Conservation (phyloP, 2,888 invertebrate species). For the Neuroscelio doddi region DNA sequence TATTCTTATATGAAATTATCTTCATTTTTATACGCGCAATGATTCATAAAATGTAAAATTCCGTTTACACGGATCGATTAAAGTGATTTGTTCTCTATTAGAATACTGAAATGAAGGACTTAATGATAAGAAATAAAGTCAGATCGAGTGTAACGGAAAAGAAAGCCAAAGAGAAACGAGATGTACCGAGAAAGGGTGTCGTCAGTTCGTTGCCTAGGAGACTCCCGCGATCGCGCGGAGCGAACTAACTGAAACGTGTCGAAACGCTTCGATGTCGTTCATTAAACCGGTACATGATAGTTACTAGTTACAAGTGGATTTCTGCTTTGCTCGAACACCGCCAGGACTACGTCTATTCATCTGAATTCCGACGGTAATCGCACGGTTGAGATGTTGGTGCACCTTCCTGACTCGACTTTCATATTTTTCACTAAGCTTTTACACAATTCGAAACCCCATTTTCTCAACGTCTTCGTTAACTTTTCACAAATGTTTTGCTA, state of each 20-base stretch:
- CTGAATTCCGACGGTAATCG: constrained; percentile 59
- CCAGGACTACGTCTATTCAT: constrained; percentile 25
- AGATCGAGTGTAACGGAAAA: constrained; percentile 5
- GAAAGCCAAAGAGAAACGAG: constrained; percentile 8
- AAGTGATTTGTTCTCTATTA: neutral
- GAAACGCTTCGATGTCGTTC: constrained; percentile 59
- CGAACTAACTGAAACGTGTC: constrained; percentile 57
- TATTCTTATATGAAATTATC: too few species aligned
- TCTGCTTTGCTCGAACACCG: constrained; percentile 25
- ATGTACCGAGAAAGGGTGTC: constrained; percentile 24
- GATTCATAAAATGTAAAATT: neutral
- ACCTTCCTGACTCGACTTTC: constrained; percentile 33
- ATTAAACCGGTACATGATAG: constrained; percentile 55
- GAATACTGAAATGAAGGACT: constrained; percentile 1
- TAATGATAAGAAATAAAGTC: neutral
- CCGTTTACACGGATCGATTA: too few species aligned
- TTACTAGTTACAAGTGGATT: constrained; percentile 31
- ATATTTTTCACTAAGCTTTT: too few species aligned
- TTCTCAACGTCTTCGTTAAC: too few species aligned
- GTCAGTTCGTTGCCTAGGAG: constrained; percentile 17
- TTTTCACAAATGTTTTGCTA: too few species aligned
- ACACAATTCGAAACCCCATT: too few species aligned
- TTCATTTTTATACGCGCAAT: neutral
- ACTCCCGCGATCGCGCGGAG: constrained; percentile 31
- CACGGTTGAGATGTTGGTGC: constrained; percentile 33